Base-by-base conservation (phyloP, 2,888 invertebrate species). In the Himalopsyche anomala region DNA sequence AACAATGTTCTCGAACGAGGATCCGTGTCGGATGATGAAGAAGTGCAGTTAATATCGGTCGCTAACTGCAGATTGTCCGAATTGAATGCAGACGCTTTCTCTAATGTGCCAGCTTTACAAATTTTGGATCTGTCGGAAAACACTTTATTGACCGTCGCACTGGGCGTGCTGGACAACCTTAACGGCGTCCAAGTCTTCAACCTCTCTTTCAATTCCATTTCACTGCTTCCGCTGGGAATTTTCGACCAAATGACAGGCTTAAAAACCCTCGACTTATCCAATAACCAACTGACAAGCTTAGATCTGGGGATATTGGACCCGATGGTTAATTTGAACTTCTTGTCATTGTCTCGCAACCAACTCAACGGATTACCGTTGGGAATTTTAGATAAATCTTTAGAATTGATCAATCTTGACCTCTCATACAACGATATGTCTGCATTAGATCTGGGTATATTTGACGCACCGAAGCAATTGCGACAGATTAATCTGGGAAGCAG, bases 361-460 rank as follows among this genome's bases (percentile, higher is more conserved):
- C 69, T 88, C 2, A 40, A 62, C n/a, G 85, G 85, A n/a, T 51
- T 88, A 42, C 86, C 86, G 0, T 42, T 87, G 17, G 88, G 87
- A 56, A 83, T 88, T 5, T 84, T 87, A 17, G 86, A 86, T 40
- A 86, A 86, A 83, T 38, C 82, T 28, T n/a, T 74, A 3, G 56
- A 62, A 36, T 17, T 88, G 6, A 55, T 42, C 9, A 69, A 83
- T 42, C 28, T 87, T 0, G 84, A 87, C 74, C n/a, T 88, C 15
- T 87, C 88, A 1, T 80, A 42, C n/a, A 88, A 88, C 56, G 84
- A 85, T 17, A 86, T 88, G 85, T 81, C 80, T 5, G 15, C 79
- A 9, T 36, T 87, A 19, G 56, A 79, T 6, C 74, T 88, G 15
- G 87, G 88, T 28, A 82, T 87, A 28, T 88, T 88, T 80, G 88